These are phyloP conservation scores for Pocota personata DNA, from an alignment of 2,888 invertebrate genomes.

Conservation along the genomic window DNA sequence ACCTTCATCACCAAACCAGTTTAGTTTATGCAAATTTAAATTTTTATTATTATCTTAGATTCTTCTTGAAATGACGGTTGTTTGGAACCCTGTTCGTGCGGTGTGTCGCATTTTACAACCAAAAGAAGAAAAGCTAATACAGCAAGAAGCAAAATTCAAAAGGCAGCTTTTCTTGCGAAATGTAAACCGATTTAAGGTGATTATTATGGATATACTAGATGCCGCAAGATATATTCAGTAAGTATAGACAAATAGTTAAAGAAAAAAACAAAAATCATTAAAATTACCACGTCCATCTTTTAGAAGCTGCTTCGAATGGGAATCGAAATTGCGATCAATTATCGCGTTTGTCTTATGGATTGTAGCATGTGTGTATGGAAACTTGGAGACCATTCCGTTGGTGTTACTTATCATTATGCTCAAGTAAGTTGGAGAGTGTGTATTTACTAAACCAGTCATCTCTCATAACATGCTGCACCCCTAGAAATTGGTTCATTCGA, in stretches of 20 bases:
- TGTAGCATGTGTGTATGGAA: conserved; percentile 95
- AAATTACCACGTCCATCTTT: conserved; percentile 59
- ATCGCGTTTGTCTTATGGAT: conserved; percentile 93
- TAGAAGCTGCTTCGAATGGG: conserved; percentile 99
- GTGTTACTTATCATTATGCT: conserved; percentile 90
- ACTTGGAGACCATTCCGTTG: conserved; percentile 97
- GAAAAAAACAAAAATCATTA: not conserved
- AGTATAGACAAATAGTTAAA: conserved; percentile 80
- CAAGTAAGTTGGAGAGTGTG: conserved; percentile 83
- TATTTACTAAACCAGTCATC: not conserved
- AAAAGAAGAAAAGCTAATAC: conserved; percentile 97
- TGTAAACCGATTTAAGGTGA: conserved; percentile 94
- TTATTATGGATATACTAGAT: conserved; percentile 94
- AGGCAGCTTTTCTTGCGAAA: conserved; percentile 96
- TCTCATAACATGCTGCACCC: not conserved
- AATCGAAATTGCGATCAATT: conserved; percentile 92
- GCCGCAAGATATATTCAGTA: conserved; percentile 95
- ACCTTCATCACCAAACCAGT: too few relatives aligned
- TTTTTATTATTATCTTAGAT: conserved; percentile 83
- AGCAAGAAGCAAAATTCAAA: conserved; percentile 97
- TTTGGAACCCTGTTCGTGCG: conserved; percentile 97
- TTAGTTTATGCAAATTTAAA: too few relatives aligned
- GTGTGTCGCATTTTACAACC: conserved; percentile 96
- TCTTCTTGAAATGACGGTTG: conserved; percentile 93
- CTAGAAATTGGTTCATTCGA: conserved; percentile 82